phyloP scores from a whole-genome alignment of 2,888 invertebrate species.

The Phengaris alcon region DNA sequence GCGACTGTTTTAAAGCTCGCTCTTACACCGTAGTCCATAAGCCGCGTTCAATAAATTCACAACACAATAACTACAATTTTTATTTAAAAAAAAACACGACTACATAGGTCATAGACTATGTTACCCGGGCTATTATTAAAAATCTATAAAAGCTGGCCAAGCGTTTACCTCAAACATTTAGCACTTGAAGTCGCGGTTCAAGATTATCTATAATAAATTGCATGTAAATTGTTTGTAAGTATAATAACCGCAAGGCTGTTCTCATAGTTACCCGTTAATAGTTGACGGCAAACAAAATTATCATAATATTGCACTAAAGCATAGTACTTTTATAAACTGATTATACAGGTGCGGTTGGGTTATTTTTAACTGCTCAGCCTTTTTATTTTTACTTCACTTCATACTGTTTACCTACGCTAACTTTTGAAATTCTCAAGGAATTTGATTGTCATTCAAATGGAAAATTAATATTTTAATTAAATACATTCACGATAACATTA shows the following conservation, averaged over 20 bases:
- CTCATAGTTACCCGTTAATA: slow-evolving; percentile 25
- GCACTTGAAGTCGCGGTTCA: neutral
- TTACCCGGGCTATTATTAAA: no score
- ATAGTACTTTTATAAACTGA: slow-evolving; percentile 22
- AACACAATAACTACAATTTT: no score
- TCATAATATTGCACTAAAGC: slow-evolving; percentile 25
- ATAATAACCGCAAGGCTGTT: slow-evolving; percentile 27
- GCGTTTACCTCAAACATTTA: slow-evolving; percentile 6
- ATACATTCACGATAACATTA: no score
- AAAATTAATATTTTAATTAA: no score
- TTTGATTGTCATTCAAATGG: no score
- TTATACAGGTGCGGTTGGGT: neutral
- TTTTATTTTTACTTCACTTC: no score
- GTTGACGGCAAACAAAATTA: slow-evolving; percentile 18
- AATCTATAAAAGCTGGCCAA: neutral
- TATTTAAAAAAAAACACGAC: no score
- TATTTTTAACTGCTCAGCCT: neutral
- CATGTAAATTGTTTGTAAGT: slow-evolving; percentile 24
- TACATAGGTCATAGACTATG: no score
- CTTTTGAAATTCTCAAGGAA: no score
- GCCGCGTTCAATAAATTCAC: neutral
- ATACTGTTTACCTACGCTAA: no score
- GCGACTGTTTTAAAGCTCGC: no score
- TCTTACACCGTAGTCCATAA: no score
- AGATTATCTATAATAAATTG: slow-evolving; percentile 26